phyloP scores from a whole-genome alignment of 2,888 invertebrate genomes.

The Eupithecia inturbata region DNA sequence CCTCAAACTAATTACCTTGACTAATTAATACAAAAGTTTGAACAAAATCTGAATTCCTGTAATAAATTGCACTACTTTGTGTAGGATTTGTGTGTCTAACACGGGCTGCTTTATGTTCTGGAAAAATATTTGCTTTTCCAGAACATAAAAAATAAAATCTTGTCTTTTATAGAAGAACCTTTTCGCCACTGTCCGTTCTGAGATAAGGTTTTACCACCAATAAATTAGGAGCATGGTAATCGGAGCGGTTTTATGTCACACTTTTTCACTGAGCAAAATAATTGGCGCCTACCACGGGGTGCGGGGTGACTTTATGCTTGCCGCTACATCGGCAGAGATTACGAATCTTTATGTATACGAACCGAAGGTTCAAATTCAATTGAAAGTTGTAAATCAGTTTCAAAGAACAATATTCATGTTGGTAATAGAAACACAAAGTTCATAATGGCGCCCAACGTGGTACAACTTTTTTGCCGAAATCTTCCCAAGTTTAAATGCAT shows the following conservation, averaged over 20 bases:
- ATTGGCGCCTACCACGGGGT: not conserved
- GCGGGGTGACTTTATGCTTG: not conserved
- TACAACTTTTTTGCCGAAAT: not conserved
- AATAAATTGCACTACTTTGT: slow-evolving; percentile 31
- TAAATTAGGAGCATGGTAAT: not conserved
- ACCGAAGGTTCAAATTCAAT: not conserved
- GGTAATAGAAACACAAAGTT: not conserved
- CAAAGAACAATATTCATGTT: not conserved
- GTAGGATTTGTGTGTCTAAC: slow-evolving; percentile 34
- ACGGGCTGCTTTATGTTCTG: slow-evolving; percentile 13
- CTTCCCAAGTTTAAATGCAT: not conserved
- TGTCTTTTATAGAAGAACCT: not conserved
- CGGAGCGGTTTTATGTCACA: not conserved
- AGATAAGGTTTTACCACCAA: slow-evolving; percentile 13
- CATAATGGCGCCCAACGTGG: not conserved
- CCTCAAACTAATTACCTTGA: too few relatives aligned
- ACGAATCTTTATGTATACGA: not conserved
- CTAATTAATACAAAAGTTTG: not conserved
- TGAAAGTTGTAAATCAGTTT: not conserved
- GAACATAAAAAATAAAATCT: too few relatives aligned
- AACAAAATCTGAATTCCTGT: slow-evolving; percentile 3
- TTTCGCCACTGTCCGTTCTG: not conserved
- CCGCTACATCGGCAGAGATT: not conserved
- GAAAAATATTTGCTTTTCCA: slow-evolving; percentile 14
- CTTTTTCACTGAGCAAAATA: slow-evolving; percentile 1